Evolutionary conservation across 2,888 invertebrate genomes (phyloP).

Genomic region (Ceramica pisi): DNA sequence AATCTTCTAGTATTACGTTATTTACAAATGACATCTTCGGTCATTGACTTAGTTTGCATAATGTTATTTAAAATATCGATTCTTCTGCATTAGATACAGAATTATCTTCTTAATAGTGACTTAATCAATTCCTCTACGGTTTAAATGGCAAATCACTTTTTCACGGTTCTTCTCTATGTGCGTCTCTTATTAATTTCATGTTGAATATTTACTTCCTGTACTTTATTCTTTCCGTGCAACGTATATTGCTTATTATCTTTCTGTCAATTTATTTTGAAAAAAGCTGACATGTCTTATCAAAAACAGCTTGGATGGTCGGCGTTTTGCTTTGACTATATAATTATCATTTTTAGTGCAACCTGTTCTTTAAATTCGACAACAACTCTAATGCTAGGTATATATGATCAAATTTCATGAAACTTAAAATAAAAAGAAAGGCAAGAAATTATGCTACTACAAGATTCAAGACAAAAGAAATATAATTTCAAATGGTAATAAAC

Average conservation of each 20-base stretch:
- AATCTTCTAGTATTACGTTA: slow-evolving; percentile 24
- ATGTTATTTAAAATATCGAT: slow-evolving; percentile 35
- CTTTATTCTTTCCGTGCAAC: not conserved
- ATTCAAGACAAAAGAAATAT: no score
- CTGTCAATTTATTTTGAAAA: not conserved
- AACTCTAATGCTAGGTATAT: no score
- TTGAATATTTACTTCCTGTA: not conserved
- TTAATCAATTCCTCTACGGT: slow-evolving; percentile 25
- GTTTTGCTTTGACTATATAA: no score
- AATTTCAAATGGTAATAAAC: not conserved
- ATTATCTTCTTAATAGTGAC: slow-evolving; percentile 23
- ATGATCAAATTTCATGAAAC: no score
- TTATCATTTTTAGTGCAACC: no score
- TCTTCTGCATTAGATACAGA: slow-evolving; percentile 38
- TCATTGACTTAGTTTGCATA: slow-evolving; percentile 39
- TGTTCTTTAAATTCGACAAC: no score
- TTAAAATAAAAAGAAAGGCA: no score
- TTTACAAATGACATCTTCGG: slow-evolving; percentile 35
- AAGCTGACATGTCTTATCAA: no score
- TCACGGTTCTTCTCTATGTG: slow-evolving; percentile 3
- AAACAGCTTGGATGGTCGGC: no score
- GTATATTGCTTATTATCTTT: no score
- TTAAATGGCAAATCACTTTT: slow-evolving; percentile 8
- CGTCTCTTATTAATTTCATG: not conserved
- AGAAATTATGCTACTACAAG: no score